Evolutionary conservation across 1,140 invertebrate species (phyloP).

Genomic region (Heliconius congener): DNA sequence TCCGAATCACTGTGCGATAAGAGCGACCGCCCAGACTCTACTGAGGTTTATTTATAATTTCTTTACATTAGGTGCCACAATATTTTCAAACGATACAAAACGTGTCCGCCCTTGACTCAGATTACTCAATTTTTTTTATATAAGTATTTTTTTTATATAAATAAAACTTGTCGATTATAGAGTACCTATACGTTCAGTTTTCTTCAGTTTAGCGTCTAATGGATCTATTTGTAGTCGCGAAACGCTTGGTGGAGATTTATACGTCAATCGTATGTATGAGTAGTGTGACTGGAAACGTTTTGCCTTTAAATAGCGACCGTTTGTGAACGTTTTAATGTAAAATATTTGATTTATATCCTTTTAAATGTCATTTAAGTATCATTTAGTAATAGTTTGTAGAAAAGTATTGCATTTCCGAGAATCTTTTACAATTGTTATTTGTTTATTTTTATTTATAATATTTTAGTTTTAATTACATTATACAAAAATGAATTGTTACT

Average conservation of each 20-base stretch:
- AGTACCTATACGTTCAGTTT: constrained; percentile 15
- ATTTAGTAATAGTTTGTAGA: background rate
- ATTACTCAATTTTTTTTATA: constrained; percentile 35
- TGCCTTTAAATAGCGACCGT: background rate
- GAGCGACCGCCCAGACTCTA: constrained; percentile 47
- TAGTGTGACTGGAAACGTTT: constrained; percentile 13
- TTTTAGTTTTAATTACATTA: background rate
- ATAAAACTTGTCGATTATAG: background rate
- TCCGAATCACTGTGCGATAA: constrained; percentile 25
- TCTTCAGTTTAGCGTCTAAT: constrained; percentile 31
- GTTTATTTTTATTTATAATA: background rate
- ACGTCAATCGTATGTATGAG: constrained; percentile 22
- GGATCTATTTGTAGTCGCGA: constrained; percentile 34
- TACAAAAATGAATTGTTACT: too few species aligned
- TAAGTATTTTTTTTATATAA: background rate
- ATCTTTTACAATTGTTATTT: background rate
- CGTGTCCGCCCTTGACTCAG: constrained; percentile 47
- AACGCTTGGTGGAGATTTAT: constrained; percentile 24
- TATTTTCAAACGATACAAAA: constrained; percentile 45
- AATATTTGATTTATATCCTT: background rate
- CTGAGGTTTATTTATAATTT: constrained; percentile 75
- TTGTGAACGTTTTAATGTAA: constrained; percentile 9
- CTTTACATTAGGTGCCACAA: constrained; percentile 62
- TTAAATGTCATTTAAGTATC: background rate
- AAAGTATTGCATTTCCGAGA: background rate